Percentiles rank a stretch among this genome's conserved stretches.
These are phyloP conservation scores for Drosophila parabipectinata DNA, from an alignment of 1,140 invertebrate genomes.

Conservation along the genomic window DNA sequence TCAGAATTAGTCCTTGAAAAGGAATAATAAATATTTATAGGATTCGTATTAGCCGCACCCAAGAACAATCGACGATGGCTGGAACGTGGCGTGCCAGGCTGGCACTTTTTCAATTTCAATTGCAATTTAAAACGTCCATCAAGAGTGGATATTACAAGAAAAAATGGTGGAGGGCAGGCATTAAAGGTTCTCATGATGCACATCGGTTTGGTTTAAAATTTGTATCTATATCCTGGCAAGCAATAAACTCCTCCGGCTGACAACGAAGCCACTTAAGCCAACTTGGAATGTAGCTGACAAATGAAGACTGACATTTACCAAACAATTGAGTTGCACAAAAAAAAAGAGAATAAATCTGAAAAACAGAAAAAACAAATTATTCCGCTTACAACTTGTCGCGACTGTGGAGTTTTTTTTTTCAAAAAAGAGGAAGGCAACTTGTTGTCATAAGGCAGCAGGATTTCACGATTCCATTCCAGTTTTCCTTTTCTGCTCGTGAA, in stretches of 20 bases:
- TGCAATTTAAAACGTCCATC: slow-evolving; percentile 79
- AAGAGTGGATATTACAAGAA: slow-evolving; percentile 33
- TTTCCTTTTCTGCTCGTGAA: slow-evolving; percentile 11
- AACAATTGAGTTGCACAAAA: slow-evolving; percentile 62
- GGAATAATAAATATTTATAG: slow-evolving; percentile 79
- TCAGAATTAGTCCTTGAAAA: slow-evolving; percentile 74
- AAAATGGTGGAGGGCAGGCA: slow-evolving; percentile 48
- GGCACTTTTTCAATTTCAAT: slow-evolving; percentile 70
- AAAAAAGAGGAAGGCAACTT: slow-evolving; percentile 64
- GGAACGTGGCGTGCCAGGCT: slow-evolving; percentile 17
- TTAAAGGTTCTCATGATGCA: slow-evolving; percentile 30
- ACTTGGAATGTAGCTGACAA: slow-evolving; percentile 68
- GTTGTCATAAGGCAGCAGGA: slow-evolving; percentile 68
- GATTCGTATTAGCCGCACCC: slow-evolving; percentile 34
- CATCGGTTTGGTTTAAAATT: slow-evolving; percentile 11
- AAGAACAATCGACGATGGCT: slow-evolving; percentile 8
- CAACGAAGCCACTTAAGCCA: slow-evolving; percentile 80
- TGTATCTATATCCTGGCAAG: slow-evolving; percentile 42
- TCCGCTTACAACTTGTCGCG: slow-evolving; percentile 70
- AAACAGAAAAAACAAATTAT: slow-evolving; percentile 65
- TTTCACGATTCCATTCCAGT: slow-evolving; percentile 7
- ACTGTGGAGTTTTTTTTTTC: slow-evolving; percentile 69
- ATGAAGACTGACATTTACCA: slow-evolving; percentile 83
- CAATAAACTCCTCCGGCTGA: slow-evolving; percentile 61
- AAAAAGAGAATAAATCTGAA: slow-evolving; percentile 30